phyloP scores from a whole-genome alignment of 64 coral and sea anemone genomes.

The Exaiptasia diaphana region DNA sequence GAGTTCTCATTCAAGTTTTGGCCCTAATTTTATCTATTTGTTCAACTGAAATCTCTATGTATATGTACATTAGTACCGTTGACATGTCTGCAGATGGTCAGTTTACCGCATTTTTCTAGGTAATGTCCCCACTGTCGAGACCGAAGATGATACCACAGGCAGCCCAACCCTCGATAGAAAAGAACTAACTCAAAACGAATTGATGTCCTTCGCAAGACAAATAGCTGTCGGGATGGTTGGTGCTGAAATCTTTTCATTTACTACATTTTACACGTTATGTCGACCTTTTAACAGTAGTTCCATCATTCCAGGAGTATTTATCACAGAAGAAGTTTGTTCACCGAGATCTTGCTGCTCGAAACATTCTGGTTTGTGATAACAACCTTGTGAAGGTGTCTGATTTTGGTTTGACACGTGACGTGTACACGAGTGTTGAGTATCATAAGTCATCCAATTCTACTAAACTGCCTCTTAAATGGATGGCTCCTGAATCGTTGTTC shows the following conservation, averaged over 20 bases:
- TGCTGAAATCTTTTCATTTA: not conserved
- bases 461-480: constrained; percentile 86
- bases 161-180: too few relatives aligned
- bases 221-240: constrained; percentile 66
- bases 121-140: not conserved
- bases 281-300: not conserved
- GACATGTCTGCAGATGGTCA: too few relatives aligned
- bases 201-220: constrained; percentile 60
- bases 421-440: constrained; percentile 83
- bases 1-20: too few relatives aligned
- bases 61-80: too few relatives aligned
- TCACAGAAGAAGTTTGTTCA: constrained; percentile 91
- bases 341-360: constrained; percentile 79
- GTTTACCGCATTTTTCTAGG: too few relatives aligned
- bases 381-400: constrained; percentile 83
- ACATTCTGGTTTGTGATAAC: constrained; percentile 80
- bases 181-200: constrained; percentile 42
- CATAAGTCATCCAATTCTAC: constrained; percentile 55
- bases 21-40: too few relatives aligned
- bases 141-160: not conserved
- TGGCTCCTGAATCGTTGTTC: constrained; percentile 76
- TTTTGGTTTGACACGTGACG: constrained; percentile 82
- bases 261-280: not conserved
- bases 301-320: constrained; percentile 64
- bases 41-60: too few relatives aligned